phyloP scores from a whole-genome alignment of 64 coral and sea anemone genomes.

The Montipora capricornis region DNA sequence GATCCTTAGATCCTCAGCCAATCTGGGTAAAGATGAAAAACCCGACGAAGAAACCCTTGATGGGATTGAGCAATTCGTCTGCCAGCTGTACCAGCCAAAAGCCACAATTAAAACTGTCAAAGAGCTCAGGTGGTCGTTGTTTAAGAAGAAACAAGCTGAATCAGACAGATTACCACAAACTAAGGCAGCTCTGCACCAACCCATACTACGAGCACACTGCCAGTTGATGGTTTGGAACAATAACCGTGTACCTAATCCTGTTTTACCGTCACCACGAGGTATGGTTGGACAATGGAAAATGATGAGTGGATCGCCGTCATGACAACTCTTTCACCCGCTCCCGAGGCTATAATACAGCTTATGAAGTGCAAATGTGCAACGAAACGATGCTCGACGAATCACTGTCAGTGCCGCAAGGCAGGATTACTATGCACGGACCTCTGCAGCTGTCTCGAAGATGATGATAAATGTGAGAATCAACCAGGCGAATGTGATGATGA shows the following conservation, averaged over 20 bases:
- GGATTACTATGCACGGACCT: background rate
- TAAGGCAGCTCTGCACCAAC: conserved; percentile 18
- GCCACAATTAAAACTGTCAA: background rate
- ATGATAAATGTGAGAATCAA: no score
- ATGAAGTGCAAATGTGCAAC: conserved; percentile 23
- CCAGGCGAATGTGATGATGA: no score
- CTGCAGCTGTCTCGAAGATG: no score
- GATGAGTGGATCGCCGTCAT: conserved; percentile 38
- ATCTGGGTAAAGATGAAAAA: background rate
- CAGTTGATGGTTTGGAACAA: conserved; percentile 37
- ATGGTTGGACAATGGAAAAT: conserved; percentile 36
- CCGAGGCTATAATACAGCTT: conserved; percentile 11
- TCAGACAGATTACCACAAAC: background rate
- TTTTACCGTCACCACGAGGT: conserved; percentile 32
- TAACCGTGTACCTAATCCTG: conserved; percentile 2
- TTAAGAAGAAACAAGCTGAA: conserved; percentile 10
- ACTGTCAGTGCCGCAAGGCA: conserved; percentile 40
- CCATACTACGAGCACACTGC: conserved; percentile 7
- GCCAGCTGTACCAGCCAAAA: conserved; percentile 46
- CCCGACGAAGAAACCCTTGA: background rate
- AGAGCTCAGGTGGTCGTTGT: background rate
- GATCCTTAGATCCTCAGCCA: background rate
- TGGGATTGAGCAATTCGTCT: conserved; percentile 9
- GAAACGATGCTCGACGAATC: conserved; percentile 31
- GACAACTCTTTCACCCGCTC: conserved; percentile 28